Base-by-base conservation (phyloP, 2,888 invertebrate genomes). In the Eupithecia vulgata region DNA sequence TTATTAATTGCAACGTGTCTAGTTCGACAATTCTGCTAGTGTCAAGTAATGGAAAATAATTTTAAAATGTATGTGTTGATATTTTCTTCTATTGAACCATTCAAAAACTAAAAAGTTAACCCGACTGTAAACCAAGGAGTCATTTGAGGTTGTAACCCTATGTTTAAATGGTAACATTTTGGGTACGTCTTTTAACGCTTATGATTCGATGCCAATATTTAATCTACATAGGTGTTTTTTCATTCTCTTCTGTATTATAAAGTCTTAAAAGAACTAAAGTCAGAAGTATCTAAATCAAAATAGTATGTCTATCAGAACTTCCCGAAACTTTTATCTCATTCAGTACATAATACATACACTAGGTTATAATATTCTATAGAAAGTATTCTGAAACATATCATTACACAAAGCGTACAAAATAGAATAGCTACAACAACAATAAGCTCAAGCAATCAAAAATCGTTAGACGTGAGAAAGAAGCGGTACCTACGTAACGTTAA, bases 381-480 rank as follows among this genome's bases (percentile, higher is more conserved):
- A 57, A 57, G 21, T 40, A 70, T 68, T 59, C 48, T 48, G 13
- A 71, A 67, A 61, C 40, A 64, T 42, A 71, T 73, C 61, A 76
- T 73, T 73, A 73, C 68, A 35, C 45, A 48, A 68, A 21, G 66
- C 64, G 74, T 71, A 75, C 75, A 71, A 68, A 74, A 76, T 74
- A 78, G 74, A 78, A 81, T 79, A 81, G 81, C 78, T 78, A 81
- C 74, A 82, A 85, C 84, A 85, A 84, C 83, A 87, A 75, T 79
- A 87, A 82, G 81, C 84, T 81, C 80, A 81, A 78, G 79, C 82
- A 82, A 82, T 84, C 78, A 83, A 83, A 84, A 84, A 83, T 83
- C 83, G 83, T 85, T 85, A 87, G 83, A 90, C 88, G 89, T 90
- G 91, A 90, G 91, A 92, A 91, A 88, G 83, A 84, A 86, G 83